Evolutionary conservation across 2,888 invertebrate species (phyloP).

Genomic region (Sepiola atlantica): DNA sequence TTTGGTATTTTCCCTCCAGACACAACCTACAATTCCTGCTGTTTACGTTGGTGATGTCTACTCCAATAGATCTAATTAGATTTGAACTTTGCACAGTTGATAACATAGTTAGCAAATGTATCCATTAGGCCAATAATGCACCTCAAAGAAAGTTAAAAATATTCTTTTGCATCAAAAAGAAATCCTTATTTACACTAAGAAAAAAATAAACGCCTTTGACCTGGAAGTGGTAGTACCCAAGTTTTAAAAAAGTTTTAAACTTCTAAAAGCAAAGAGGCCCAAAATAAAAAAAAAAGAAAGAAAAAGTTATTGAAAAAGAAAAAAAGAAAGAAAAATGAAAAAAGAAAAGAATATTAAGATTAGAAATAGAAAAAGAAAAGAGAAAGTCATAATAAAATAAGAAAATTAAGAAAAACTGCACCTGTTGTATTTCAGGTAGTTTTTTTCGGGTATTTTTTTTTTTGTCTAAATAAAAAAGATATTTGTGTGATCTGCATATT

Average conservation of each 20-base stretch:
- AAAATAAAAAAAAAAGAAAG: neutral
- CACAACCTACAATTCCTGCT: no score
- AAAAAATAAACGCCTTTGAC: neutral
- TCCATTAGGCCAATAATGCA: no score
- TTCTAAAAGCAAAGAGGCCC: neutral
- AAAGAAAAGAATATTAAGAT: neutral
- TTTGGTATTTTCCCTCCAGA: no score
- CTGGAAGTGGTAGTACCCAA: neutral
- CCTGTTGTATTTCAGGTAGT: neutral
- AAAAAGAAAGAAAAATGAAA: neutral
- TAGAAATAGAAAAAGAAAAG: neutral
- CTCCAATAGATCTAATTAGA: no score
- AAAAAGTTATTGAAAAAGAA: conserved; percentile 8
- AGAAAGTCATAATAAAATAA: neutral
- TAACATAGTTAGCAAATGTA: no score
- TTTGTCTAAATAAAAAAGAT: neutral
- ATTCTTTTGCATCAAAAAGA: neutral
- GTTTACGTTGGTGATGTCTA: no score
- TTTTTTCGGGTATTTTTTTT: neutral
- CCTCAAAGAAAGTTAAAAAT: neutral
- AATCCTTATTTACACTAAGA: neutral
- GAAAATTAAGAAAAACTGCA: neutral
- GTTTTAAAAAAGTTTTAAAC: neutral
- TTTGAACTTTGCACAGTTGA: no score
- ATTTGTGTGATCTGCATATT: conserved; percentile 41